Evolutionary conservation across 2,888 invertebrate genomes (phyloP).

Genomic region (Acholoe squamosa): DNA sequence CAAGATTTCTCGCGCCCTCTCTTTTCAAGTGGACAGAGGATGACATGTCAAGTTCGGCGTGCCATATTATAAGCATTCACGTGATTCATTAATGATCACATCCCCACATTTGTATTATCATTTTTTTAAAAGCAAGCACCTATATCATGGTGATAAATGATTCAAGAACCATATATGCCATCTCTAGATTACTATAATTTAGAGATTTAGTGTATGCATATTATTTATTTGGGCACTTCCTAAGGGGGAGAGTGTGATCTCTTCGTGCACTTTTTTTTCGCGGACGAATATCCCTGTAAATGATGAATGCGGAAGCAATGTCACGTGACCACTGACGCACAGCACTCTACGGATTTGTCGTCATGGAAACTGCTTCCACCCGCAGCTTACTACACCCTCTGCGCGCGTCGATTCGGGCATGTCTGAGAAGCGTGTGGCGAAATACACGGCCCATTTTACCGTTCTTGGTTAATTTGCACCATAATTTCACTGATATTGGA

Average conservation of each 20-base stretch:
- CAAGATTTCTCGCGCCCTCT: neutral
- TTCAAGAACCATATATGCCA: neutral
- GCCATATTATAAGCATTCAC: neutral
- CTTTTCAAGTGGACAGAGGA: neutral
- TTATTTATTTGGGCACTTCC: neutral
- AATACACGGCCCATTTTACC: neutral
- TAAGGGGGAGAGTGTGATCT: neutral
- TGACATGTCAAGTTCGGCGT: too few relatives aligned
- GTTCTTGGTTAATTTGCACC: neutral
- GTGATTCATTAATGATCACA: neutral
- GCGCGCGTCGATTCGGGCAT: neutral
- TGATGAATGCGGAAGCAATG: constrained; percentile 58
- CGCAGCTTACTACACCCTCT: neutral
- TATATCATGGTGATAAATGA: neutral
- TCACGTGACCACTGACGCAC: constrained; percentile 64
- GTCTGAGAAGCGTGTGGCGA: too few relatives aligned
- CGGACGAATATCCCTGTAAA: constrained; percentile 4
- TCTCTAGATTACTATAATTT: neutral
- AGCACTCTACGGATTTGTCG: constrained; percentile 60
- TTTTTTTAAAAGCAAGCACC: neutral
- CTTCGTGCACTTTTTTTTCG: neutral
- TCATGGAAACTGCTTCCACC: constrained; percentile 61
- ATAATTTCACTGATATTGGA: neutral
- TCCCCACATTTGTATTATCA: neutral
- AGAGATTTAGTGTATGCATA: neutral